Base-by-base conservation (phyloP, 2,113 vertebrate genomes). In the Sorex araneus region DNA sequence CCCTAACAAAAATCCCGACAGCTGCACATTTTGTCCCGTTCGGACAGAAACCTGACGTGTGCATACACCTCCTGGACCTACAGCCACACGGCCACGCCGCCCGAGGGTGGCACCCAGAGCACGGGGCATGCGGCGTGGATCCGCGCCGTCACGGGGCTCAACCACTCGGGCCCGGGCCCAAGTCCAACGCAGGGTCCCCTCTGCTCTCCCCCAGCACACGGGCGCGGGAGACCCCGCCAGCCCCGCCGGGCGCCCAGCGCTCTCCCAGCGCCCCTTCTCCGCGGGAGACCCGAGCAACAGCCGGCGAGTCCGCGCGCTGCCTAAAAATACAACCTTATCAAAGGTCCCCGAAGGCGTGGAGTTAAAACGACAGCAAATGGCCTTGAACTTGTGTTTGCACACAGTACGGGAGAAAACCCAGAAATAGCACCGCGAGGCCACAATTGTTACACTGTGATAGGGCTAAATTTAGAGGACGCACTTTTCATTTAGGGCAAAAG, bases 381-480 rank as follows among this genome's bases (percentile, higher is more conserved):
- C 97, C 97, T 97, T 97, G 96, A 97, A 97, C 97, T 96, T 96
- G 96, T 94, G 92, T 96, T 87, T 95, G 96, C 97, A 87, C 94
- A 94, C 92, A 86, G 97, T 96, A 93, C 97, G 67, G 91, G 94
- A 97, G 96, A 98, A 97, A 97, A 96, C 97, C 97, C 97, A 97
- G 97, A 98, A 98, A 98, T 98, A 98, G 97, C 96, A 87, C 94
- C 0, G 92, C n/a, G 96, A 96, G 97, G 97, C 97, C 96, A 97
- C 97, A 96, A 98, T 97, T 95, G 97, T 98, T 97, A 95, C 97
- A 98, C 96, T 93, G 95, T 80, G 96, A 97, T 84, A 43, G 87
- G 67, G 95, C 97, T 98, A 98, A 98, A 98, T 98, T 98, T 98
- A 98, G 98, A 96, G 88, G 85, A 96, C 94, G 64, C 94, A 95